These are phyloP conservation scores for Chloroclystis v-ata DNA, from an alignment of 2,888 invertebrate species.

Conservation along the genomic window DNA sequence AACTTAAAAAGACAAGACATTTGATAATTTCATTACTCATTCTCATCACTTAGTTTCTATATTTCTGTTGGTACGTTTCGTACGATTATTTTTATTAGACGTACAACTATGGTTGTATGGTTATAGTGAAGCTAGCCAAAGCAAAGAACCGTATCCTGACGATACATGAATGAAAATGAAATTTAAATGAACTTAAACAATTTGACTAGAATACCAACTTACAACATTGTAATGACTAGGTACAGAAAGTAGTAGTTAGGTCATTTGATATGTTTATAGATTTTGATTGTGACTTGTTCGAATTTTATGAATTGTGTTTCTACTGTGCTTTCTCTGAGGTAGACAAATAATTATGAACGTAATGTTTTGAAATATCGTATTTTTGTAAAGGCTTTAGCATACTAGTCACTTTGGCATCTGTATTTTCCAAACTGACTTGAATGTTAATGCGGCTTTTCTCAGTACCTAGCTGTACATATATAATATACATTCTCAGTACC, in stretches of 20 bases:
- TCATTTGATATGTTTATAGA: slow-evolving; percentile 54
- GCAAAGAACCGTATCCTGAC: slow-evolving; percentile 34
- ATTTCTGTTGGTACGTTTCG: slow-evolving; percentile 38
- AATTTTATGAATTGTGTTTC: slow-evolving; percentile 62
- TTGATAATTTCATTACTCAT: slow-evolving; percentile 44
- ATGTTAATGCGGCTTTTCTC: no score
- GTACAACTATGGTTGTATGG: slow-evolving; percentile 45
- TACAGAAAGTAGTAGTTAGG: slow-evolving; percentile 37
- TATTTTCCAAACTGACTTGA: background rate
- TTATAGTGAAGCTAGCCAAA: slow-evolving; percentile 42
- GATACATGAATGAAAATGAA: slow-evolving; percentile 53
- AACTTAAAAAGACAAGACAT: slow-evolving; percentile 52
- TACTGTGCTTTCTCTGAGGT: slow-evolving; percentile 46
- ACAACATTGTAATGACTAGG: slow-evolving; percentile 48
- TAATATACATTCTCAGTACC: no score
- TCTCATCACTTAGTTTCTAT: slow-evolving; percentile 31
- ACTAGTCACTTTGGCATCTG: background rate
- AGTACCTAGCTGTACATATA: no score
- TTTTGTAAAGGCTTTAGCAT: slow-evolving; percentile 2
- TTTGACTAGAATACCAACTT: slow-evolving; percentile 42
- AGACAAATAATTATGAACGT: slow-evolving; percentile 27
- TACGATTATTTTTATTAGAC: slow-evolving; percentile 41
- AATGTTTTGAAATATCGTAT: background rate
- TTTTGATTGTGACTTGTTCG: slow-evolving; percentile 54
- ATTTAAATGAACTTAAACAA: slow-evolving; percentile 65